These are phyloP conservation scores for Jordanella pulchra DNA, from an alignment of 2,797 vertebrate species.

Conservation along the genomic window DNA sequence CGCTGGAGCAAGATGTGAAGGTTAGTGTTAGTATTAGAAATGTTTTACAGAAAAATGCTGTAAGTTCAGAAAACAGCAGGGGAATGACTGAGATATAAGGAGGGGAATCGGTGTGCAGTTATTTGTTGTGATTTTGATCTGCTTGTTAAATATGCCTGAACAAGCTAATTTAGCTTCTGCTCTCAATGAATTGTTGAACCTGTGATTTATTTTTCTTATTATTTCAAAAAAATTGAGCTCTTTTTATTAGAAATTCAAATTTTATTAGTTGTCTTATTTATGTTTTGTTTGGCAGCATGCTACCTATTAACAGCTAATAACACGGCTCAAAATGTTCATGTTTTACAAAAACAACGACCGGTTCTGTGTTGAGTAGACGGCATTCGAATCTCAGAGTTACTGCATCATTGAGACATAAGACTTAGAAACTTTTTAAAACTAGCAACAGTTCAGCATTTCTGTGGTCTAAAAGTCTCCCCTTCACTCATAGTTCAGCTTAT, in stretches of 20 bases:
- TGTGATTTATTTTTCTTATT: neutral
- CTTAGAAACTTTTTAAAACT: too few species aligned
- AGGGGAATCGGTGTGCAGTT: neutral
- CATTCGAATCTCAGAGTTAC: too few species aligned
- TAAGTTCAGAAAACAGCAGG: neutral
- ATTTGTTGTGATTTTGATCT: too few species aligned
- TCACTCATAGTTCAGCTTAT: neutral
- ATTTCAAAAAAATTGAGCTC: neutral
- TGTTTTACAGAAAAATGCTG: neutral
- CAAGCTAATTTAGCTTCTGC: neutral
- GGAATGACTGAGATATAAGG: neutral
- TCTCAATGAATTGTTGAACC: neutral
- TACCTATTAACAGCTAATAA: too few species aligned
- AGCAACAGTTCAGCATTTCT: too few species aligned
- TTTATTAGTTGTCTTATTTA: neutral
- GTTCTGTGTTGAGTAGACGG: too few species aligned
- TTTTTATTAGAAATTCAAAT: neutral
- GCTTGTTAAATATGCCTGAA: neutral
- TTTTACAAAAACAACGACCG: too few species aligned
- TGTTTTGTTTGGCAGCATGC: neutral
- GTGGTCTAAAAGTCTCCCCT: neutral
- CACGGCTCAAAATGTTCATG: too few species aligned
- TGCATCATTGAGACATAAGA: too few species aligned
- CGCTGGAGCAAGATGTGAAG: constrained; percentile 96
- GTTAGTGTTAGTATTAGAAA: constrained; percentile 67